A percentile compares a stretch with the other conserved stretches of the same genome.
phyloP scores from a whole-genome alignment of 2,113 vertebrate species.

The Engraulis encrasicolus region DNA sequence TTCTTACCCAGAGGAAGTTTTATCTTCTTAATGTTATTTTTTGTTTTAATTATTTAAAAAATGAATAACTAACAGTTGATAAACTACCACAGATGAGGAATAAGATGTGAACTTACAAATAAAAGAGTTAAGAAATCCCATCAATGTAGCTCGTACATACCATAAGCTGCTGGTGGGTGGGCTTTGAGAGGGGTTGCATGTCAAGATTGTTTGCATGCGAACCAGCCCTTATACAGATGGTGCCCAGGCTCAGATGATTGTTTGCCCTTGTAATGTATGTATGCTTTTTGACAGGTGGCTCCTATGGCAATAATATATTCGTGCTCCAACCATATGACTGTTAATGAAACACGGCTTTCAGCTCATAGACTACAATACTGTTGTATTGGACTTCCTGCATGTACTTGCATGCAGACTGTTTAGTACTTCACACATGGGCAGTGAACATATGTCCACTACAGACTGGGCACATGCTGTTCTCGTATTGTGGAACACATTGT shows the following conservation, averaged over 20 bases:
- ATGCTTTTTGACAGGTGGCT: constrained; percentile 58
- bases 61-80: too few relatives aligned
- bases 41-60: too few relatives aligned
- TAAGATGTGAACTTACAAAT: too few relatives aligned
- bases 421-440: neutral
- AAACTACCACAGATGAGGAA: too few relatives aligned
- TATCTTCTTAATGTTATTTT: too few relatives aligned
- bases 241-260: constrained; percentile 44
- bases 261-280: constrained; percentile 58
- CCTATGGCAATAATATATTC: constrained; percentile 47
- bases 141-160: too few relatives aligned
- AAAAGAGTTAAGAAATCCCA: too few relatives aligned
- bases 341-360: constrained; percentile 40
- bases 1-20: too few relatives aligned
- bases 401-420: neutral
- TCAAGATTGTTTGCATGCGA: neutral
- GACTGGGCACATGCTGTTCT: neutral
- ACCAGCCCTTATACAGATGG: constrained; percentile 54
- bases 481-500: constrained; percentile 5
- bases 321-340: constrained; percentile 53
- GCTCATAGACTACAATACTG: neutral
- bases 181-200: neutral
- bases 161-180: neutral
- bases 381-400: neutral
- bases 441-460: neutral